Base-by-base conservation (phyloP, 1,140 invertebrate genomes). In the Panonychus citri region DNA sequence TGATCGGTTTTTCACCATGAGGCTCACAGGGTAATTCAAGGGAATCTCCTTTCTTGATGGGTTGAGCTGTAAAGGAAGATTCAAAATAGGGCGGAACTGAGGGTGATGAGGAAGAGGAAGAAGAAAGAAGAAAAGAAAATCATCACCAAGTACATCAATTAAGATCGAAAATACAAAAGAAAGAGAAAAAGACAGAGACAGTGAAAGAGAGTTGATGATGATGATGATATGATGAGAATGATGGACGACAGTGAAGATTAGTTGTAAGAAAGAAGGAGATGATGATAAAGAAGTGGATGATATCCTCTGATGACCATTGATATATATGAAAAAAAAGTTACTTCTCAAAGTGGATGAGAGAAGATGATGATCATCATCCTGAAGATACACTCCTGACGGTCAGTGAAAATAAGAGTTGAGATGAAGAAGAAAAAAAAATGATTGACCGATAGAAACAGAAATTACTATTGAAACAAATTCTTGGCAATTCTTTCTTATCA, bases 11-110 rank as follows among this genome's bases (percentile, higher is more conserved):
- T 66, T 94, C 87, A 5, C 88, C 87, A 28, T 82, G 77, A 0
- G 85, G 85, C 52, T 85, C 82, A 27, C 64, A 65, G 27, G 53
- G 49, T 30, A 65, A 56, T 15, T 62, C 56, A 5, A 63, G 56
- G 30, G 56, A 58, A 40, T 64, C 58, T 17, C 61, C 60, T 19
- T 61, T 54, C 7, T 58, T 56, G 25, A 64, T 57, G 2, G 61
- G 61, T 53, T 90, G 87, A 68, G 94, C 85, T 63, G 84, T 85
- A 19, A 90, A 90, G 71, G 93, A 87, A 64, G 89, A 75, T 67
- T 91, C 88, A 89, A 90, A 96, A 68, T 86, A 81, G 58, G 90
- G 89, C 61, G 89, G 89, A 64, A 95, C 91, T 96, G 25, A 46
- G n/a, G 43, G 3, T 46, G 43, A 7, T 19, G 43, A 19, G 8